phyloP scores from a whole-genome alignment of 2,888 invertebrate species.

The Stenichneumon culpator region DNA sequence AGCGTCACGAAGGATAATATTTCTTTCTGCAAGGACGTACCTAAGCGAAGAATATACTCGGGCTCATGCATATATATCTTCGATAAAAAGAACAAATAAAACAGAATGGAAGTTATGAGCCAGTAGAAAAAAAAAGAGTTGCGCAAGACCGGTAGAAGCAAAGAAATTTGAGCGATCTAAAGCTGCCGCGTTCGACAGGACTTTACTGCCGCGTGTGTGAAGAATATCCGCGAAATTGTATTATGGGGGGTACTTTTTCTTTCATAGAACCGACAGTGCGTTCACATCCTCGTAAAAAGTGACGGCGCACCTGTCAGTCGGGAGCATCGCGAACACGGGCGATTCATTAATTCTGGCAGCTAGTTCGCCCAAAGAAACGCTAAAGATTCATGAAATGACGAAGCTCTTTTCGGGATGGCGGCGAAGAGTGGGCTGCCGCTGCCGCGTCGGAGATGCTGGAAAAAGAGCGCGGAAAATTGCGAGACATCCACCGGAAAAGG shows the following conservation, averaged over 20 bases:
- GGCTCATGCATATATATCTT: slow-evolving; percentile 7
- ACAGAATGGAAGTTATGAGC: not conserved
- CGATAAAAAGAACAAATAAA: not conserved
- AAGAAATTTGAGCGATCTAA: not conserved
- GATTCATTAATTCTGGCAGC: slow-evolving; percentile 46
- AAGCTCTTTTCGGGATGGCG: slow-evolving; percentile 21
- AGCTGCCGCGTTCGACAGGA: not conserved
- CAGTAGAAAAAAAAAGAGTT: not conserved
- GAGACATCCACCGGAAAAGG: slow-evolving; percentile 41
- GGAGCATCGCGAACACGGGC: slow-evolving; percentile 7
- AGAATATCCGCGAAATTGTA: slow-evolving; percentile 9
- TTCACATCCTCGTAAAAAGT: slow-evolving; percentile 34
- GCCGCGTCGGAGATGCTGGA: not conserved
- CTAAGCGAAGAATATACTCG: slow-evolving; percentile 12
- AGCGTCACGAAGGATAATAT: slow-evolving; percentile 26
- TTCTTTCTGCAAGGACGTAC: slow-evolving; percentile 13
- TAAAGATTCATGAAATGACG: slow-evolving; percentile 47
- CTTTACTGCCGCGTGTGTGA: not conserved
- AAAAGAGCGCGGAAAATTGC: slow-evolving; percentile 55
- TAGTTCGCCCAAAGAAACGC: slow-evolving; percentile 8
- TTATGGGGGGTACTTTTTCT: not conserved
- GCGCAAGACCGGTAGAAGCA: not conserved
- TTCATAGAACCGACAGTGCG: not conserved
- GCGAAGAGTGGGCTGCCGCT: not conserved
- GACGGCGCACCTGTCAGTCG: slow-evolving; percentile 14